phyloP scores from a whole-genome alignment of 2,113 vertebrate species.

The Prunella himalayana region DNA sequence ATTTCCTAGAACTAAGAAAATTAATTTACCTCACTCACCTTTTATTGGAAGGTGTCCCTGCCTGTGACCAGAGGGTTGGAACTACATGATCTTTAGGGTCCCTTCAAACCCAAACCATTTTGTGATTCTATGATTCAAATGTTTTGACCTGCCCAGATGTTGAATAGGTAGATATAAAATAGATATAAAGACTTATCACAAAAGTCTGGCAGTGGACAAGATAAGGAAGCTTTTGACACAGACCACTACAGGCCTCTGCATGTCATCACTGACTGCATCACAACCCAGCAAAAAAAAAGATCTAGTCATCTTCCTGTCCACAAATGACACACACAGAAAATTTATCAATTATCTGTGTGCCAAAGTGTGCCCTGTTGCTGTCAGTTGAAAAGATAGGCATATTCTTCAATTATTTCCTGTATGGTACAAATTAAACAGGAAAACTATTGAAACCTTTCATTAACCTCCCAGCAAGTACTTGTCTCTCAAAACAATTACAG shows the following conservation, averaged over 20 bases:
- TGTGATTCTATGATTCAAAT: background rate
- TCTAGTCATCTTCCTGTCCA: background rate
- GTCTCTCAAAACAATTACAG: background rate
- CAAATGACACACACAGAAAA: background rate
- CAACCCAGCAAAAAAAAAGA: background rate
- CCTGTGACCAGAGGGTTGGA: background rate
- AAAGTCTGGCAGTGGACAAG: background rate
- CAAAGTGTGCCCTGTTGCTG: background rate
- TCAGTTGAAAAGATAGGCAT: background rate
- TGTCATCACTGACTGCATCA: background rate
- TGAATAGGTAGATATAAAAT: background rate
- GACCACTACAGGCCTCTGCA: background rate
- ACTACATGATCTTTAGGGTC: background rate
- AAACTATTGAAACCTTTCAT: background rate
- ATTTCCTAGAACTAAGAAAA: background rate
- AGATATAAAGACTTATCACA: background rate
- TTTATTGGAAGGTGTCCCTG: background rate
- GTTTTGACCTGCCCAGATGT: background rate
- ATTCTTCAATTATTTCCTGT: background rate
- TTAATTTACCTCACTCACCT: background rate
- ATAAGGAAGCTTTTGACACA: background rate
- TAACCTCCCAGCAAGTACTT: background rate
- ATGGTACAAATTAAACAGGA: background rate
- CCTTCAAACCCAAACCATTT: background rate
- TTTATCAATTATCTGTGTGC: background rate